Evolutionary conservation across 1,140 invertebrate genomes (phyloP), one percentile per base, ranked within the genome.

Genomic region (Cydia fagiglandana): DNA sequence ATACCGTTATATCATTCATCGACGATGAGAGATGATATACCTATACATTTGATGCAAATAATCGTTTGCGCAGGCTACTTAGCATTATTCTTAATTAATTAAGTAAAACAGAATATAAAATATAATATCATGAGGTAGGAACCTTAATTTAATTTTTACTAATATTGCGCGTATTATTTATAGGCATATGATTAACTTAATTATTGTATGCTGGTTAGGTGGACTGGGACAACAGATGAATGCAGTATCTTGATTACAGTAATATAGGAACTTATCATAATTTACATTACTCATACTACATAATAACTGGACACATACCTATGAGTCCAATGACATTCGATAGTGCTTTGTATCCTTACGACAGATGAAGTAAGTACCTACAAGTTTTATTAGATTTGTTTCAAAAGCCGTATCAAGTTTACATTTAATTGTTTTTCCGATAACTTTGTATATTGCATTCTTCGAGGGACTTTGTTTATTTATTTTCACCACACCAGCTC

Each of bases 41-140:
- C 4, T 3, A 17, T 61, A 20, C 17, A n/a, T 61, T 12, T 12
- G n/a, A 61, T 56, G 20, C n/a, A 61, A 61, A 61, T 24, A 61
- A 24, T n/a, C 7, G 56, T 61, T 61, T 20, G 56, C 20, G 56
- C 56, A 24, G 56, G 20, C 7, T 12, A 24, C 56, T 61, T 24
- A 61, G 15, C 56, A 61, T 61, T 24, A 20, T 61, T 17, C 56
- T 61, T 61, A 61, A 61, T 24, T 61, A 61, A 24, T 61, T 61
- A 61, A 61, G 56, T 61, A 61, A 61, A 61, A 56, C 53, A 10
- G 38, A 61, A 61, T 20, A 20, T 61, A 61, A 17, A 6, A 56
- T 56, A 56, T 56, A 56, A 17, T 7, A 56, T 17, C 56, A 61
- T 61, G 56, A 61, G 56, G 56, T 61, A 61, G 56, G 56, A 53